Percentiles rank a stretch among this genome's conserved stretches.
phyloP scores from a whole-genome alignment of 2,888 invertebrate genomes.

The Osedax fenrisi region DNA sequence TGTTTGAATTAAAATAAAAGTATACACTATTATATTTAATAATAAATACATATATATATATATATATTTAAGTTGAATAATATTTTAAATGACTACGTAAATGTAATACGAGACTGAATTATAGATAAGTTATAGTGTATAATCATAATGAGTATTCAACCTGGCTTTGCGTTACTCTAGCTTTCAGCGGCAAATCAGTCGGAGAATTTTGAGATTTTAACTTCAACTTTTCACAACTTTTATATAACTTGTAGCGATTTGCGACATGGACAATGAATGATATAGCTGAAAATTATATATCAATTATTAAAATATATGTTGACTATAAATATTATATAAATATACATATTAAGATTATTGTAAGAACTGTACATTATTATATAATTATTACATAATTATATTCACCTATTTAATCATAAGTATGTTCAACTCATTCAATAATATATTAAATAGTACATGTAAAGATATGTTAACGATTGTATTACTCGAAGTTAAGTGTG shows the following conservation, averaged over 20 bases:
- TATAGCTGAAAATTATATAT: no score
- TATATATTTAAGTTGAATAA: neutral
- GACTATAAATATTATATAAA: neutral
- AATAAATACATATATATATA: neutral
- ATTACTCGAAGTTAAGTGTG: no score
- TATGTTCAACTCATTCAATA: no score
- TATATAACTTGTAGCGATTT: constrained; percentile 48
- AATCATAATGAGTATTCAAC: constrained; percentile 32
- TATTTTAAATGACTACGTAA: no score
- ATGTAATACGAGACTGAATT: no score
- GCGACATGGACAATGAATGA: constrained; percentile 45
- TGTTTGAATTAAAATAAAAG: neutral
- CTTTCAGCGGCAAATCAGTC: constrained; percentile 39
- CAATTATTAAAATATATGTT: constrained; percentile 28
- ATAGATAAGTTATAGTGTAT: neutral
- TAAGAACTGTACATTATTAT: neutral
- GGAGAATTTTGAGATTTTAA: constrained; percentile 39
- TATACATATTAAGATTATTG: neutral
- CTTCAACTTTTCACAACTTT: constrained; percentile 41
- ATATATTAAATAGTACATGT: no score
- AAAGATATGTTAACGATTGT: no score
- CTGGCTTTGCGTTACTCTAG: constrained; percentile 41
- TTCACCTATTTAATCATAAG: no score
- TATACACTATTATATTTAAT: neutral
- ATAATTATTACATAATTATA: neutral